Conservation (phyloP, 2,888 invertebrate species). For the Erynnis tages region DNA sequence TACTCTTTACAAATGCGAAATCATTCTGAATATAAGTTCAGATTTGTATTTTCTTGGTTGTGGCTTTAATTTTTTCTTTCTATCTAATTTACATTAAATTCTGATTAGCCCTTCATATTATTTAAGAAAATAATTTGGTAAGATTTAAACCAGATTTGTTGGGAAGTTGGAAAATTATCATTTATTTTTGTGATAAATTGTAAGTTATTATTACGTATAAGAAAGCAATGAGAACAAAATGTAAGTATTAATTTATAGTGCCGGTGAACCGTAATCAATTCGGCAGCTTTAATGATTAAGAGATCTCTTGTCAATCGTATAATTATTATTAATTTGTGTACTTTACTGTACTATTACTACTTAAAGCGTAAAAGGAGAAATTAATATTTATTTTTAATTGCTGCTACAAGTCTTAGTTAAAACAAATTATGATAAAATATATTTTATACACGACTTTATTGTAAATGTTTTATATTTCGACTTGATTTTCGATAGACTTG, state of each 20-base stretch:
- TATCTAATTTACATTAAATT: neutral
- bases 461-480: too few species aligned
- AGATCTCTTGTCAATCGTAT: slow-evolving; percentile 15
- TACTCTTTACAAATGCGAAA: slow-evolving; percentile 2
- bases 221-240: neutral
- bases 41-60: slow-evolving; percentile 15
- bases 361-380: slow-evolving; percentile 8
- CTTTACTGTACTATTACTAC: slow-evolving; percentile 13
- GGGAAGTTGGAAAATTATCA: neutral
- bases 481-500: too few species aligned
- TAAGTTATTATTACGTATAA: neutral
- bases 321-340: slow-evolving; percentile 24
- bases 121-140: too few species aligned
- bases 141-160: neutral
- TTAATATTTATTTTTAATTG: slow-evolving; percentile 21
- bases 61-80: slow-evolving; percentile 23
- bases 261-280: slow-evolving; percentile 10
- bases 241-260: slow-evolving; percentile 9
- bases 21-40: slow-evolving; percentile 9
- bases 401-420: slow-evolving; percentile 21
- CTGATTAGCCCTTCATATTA: slow-evolving; percentile 5
- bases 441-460: slow-evolving; percentile 2
- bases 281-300: slow-evolving; percentile 23
- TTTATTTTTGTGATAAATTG: slow-evolving; percentile 22
- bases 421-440: slow-evolving; percentile 15